Evolutionary conservation across 2,797 vertebrate genomes (phyloP).

Genomic region (Eupleurogrammus muticus): DNA sequence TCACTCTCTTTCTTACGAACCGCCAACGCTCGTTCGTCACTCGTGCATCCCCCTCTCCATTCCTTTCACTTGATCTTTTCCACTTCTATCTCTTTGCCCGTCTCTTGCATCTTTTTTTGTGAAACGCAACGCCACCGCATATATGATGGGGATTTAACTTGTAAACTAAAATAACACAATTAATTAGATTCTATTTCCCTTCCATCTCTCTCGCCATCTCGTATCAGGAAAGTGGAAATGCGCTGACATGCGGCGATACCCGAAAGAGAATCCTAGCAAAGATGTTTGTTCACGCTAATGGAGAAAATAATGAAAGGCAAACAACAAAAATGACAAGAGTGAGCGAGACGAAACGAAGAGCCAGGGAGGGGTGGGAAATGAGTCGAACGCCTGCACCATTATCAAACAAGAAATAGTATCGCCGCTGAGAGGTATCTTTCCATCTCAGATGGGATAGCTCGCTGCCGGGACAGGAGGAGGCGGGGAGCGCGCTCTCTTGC

Average conservation of each 20-base stretch:
- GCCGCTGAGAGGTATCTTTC: constrained; percentile 41
- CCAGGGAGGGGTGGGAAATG: constrained; percentile 58
- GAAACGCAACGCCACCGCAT: constrained; percentile 42
- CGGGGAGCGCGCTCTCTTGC: constrained; percentile 26
- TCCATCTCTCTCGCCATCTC: constrained; percentile 66
- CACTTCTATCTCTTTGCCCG: constrained; percentile 34
- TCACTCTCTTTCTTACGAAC: constrained; percentile 50
- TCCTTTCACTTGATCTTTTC: constrained; percentile 42
- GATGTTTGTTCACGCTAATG: constrained; percentile 84
- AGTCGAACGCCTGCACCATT: constrained; percentile 49
- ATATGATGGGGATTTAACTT: constrained; percentile 75
- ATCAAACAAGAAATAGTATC: constrained; percentile 64
- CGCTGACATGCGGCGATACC: constrained; percentile 80
- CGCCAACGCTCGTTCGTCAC: constrained; percentile 55
- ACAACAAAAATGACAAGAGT: constrained; percentile 75
- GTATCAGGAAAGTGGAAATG: constrained; percentile 79
- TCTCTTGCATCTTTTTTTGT: constrained; percentile 47
- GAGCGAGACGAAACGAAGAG: constrained; percentile 60
- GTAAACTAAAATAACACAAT: constrained; percentile 84
- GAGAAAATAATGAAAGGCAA: constrained; percentile 87
- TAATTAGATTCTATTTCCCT: constrained; percentile 73
- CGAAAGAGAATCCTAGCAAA: constrained; percentile 82
- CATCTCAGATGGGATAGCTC: constrained; percentile 47
- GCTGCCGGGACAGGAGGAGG: constrained; percentile 40
- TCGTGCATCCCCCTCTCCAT: constrained; percentile 37